Percentiles rank a stretch among this genome's conserved stretches.
Conservation (phyloP, 2,888 invertebrate genomes). For the Coecobrya sp. region DNA sequence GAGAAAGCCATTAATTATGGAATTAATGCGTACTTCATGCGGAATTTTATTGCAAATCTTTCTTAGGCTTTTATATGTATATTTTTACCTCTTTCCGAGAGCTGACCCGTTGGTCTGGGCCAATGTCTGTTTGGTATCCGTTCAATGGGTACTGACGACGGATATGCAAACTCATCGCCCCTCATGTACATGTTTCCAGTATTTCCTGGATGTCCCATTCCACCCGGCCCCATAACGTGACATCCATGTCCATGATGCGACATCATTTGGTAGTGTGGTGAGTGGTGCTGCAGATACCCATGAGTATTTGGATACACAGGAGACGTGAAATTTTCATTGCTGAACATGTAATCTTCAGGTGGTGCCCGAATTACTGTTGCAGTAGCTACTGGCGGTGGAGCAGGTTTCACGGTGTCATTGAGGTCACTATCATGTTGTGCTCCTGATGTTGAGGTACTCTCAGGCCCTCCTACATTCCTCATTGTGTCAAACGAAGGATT, state of each 20-base stretch:
- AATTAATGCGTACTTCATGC: too few species aligned
- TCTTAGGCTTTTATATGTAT: too few species aligned
- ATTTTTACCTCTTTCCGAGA: slow-evolving; percentile 60
- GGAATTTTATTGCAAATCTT: too few species aligned
- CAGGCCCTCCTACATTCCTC: slow-evolving; percentile 46
- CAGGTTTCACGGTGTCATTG: not conserved
- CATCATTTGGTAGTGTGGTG: slow-evolving; percentile 55
- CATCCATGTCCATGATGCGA: slow-evolving; percentile 17
- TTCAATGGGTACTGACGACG: slow-evolving; percentile 81
- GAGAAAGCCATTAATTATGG: not conserved
- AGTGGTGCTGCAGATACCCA: slow-evolving; percentile 54
- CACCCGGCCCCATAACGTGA: not conserved
- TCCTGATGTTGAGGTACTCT: not conserved
- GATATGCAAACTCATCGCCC: slow-evolving; percentile 76
- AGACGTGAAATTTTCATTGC: slow-evolving; percentile 55
- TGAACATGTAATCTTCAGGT: slow-evolving; percentile 80
- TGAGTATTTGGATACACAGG: slow-evolving; percentile 7
- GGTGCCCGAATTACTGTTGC: slow-evolving; percentile 77
- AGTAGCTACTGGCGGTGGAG: slow-evolving; percentile 51
- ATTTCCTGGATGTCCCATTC: not conserved
- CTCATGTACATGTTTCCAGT: slow-evolving; percentile 53
- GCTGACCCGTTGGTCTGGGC: slow-evolving; percentile 58
- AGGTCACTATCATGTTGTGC: slow-evolving; percentile 2
- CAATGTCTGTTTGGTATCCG: slow-evolving; percentile 84
- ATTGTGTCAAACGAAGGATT: slow-evolving; percentile 32